Conservation (phyloP, 92 coral and sea anemone genomes). For the Siderastrea siderea region DNA sequence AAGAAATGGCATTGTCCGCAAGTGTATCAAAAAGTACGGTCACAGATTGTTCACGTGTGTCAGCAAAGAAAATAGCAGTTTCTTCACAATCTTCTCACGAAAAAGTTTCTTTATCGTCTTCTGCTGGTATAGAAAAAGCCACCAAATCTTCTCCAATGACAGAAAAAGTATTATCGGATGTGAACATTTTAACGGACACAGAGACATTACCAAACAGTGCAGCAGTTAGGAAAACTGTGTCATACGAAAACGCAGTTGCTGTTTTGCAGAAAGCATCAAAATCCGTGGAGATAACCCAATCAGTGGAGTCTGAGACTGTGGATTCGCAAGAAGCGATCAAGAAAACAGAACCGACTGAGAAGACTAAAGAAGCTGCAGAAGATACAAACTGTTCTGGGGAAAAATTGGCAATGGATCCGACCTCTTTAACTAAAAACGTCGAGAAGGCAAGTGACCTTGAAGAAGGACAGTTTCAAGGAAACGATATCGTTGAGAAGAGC, state of each 20-base stretch:
- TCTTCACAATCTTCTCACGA: not conserved
- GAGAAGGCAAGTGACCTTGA: not conserved
- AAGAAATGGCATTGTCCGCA: not conserved
- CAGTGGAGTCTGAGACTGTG: not conserved
- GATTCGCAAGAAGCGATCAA: not conserved
- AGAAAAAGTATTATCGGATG: not conserved
- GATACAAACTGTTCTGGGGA: not conserved
- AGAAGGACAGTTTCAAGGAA: not conserved
- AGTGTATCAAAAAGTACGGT: not conserved
- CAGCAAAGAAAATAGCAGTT: not conserved
- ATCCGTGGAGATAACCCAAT: not conserved
- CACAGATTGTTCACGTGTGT: not conserved
- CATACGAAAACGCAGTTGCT: not conserved
- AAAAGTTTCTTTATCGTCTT: not conserved
- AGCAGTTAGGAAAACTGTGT: not conserved
- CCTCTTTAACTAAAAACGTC: not conserved
- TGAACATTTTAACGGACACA: not conserved
- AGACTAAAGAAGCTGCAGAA: not conserved
- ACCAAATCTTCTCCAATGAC: not conserved
- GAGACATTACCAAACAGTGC: not conserved
- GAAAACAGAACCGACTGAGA: conserved; percentile 1
- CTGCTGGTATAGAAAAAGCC: conserved; percentile 7
- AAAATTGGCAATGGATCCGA: not conserved
- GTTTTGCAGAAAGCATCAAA: not conserved
- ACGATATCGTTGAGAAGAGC: not conserved